A percentile compares a stretch with the other conserved stretches of the same genome.
phyloP scores from a whole-genome alignment of 2,797 vertebrate genomes.

The Paedocypris micromegethes region DNA sequence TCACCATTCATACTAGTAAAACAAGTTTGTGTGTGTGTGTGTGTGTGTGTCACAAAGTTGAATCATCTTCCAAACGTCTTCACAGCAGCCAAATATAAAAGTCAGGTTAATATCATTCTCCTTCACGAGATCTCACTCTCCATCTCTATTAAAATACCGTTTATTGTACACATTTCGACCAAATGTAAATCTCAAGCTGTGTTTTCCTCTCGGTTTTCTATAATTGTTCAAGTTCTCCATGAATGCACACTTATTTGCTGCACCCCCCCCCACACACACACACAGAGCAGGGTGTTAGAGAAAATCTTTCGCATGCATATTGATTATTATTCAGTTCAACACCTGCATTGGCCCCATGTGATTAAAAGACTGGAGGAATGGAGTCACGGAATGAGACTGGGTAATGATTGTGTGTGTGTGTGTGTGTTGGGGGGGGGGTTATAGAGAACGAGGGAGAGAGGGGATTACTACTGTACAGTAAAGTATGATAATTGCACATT shows the following conservation, averaged over 20 bases:
- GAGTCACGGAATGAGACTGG: slow-evolving; percentile 31
- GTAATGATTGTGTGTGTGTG: background rate
- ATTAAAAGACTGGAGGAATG: slow-evolving; percentile 28
- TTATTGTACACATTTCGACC: slow-evolving; percentile 16
- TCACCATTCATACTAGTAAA: background rate
- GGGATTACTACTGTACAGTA: no score
- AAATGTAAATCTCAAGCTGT: slow-evolving; percentile 13
- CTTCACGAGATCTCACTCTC: slow-evolving; percentile 3
- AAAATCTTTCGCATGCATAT: background rate
- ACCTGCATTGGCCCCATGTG: slow-evolving; percentile 27
- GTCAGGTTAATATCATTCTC: slow-evolving; percentile 29
- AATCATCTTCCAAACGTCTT: slow-evolving; percentile 39
- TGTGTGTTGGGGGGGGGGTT: background rate
- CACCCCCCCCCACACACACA: background rate
- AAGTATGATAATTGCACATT: no score
- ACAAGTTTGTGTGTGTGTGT: background rate
- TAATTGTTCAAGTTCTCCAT: background rate
- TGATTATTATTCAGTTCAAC: slow-evolving; percentile 43
- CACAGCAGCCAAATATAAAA: slow-evolving; percentile 37
- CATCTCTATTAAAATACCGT: no score
- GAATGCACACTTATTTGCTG: slow-evolving; percentile 6
- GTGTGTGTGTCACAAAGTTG: slow-evolving; percentile 18
- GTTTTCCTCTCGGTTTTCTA: background rate
- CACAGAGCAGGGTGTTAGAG: background rate
- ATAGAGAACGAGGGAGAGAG: no score